Evolutionary conservation across 2,113 vertebrate species (phyloP).

Genomic region (Petromus typicus): DNA sequence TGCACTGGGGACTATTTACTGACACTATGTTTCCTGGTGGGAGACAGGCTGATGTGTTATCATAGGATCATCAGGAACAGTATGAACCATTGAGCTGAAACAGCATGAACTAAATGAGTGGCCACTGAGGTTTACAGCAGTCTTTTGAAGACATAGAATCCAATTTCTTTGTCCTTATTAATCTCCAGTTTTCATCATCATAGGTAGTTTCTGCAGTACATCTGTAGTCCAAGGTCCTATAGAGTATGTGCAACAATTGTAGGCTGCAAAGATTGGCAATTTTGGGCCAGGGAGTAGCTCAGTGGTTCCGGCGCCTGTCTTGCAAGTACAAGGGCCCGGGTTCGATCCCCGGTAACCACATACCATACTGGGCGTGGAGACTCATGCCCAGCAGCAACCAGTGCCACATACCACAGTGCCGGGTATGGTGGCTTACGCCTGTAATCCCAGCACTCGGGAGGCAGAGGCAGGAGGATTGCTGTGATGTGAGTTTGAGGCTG

Average conservation of each 20-base stretch:
- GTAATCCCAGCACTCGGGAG: too few relatives aligned
- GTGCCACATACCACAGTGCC: too few relatives aligned
- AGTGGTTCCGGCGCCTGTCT: too few relatives aligned
- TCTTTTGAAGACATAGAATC: neutral
- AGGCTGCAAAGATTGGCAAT: neutral
- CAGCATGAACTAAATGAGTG: neutral
- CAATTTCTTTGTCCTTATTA: neutral
- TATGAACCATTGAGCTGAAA: neutral
- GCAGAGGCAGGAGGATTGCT: too few relatives aligned
- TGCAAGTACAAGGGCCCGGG: too few relatives aligned
- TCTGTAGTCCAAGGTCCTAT: neutral
- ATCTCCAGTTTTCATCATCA: neutral
- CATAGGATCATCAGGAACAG: neutral
- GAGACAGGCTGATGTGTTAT: neutral
- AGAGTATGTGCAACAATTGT: neutral
- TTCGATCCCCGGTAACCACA: too few relatives aligned
- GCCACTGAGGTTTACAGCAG: neutral
- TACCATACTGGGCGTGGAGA: too few relatives aligned
- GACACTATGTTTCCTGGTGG: neutral
- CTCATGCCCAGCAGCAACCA: too few relatives aligned
- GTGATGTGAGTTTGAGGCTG: too few relatives aligned
- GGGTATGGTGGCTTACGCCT: too few relatives aligned
- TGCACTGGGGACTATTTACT: neutral
- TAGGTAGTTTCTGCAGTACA: neutral
- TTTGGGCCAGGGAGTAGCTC: too few relatives aligned